phyloP scores from a whole-genome alignment of 1,140 invertebrate species.

The Drosophila micromelanica region DNA sequence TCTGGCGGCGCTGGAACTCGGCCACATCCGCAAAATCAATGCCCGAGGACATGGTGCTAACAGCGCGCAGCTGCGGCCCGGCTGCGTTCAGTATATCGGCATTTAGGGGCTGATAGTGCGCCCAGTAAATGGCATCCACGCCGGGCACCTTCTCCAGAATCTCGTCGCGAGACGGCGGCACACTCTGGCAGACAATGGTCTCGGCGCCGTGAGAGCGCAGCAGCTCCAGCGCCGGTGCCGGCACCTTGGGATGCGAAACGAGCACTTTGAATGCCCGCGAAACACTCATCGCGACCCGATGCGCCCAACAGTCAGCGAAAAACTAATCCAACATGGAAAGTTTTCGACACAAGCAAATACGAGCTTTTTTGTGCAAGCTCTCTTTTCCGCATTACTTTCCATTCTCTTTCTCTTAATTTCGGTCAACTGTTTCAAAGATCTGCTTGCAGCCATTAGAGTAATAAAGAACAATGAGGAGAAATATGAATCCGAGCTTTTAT shows the following conservation, averaged over 20 bases:
- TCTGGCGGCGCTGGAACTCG: constrained; percentile 87
- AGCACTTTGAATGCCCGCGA: constrained; percentile 81
- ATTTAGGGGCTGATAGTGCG: constrained; percentile 90
- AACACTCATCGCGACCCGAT: constrained; percentile 40
- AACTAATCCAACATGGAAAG: constrained; percentile 21
- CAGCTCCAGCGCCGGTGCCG: constrained; percentile 80
- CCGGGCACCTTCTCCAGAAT: constrained; percentile 87
- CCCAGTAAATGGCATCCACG: constrained; percentile 89
- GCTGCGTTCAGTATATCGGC: constrained; percentile 87
- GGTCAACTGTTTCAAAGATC: too few relatives aligned
- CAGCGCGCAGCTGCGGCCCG: constrained; percentile 91
- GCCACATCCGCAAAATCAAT: constrained; percentile 89
- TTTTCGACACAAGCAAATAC: constrained; percentile 5
- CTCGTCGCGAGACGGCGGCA: constrained; percentile 84
- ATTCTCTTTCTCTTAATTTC: not conserved
- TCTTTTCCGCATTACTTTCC: not conserved
- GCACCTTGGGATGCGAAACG: constrained; percentile 84
- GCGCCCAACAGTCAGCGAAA: not conserved
- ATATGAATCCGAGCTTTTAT: too few relatives aligned
- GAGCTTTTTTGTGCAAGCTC: constrained; percentile 46
- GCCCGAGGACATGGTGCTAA: constrained; percentile 95
- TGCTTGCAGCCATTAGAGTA: too few relatives aligned
- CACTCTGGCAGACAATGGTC: constrained; percentile 72
- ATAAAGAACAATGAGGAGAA: too few relatives aligned
- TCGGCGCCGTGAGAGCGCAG: constrained; percentile 77